Conservation (phyloP, 2,113 vertebrate species). For the Petrocephalus zakoni region DNA sequence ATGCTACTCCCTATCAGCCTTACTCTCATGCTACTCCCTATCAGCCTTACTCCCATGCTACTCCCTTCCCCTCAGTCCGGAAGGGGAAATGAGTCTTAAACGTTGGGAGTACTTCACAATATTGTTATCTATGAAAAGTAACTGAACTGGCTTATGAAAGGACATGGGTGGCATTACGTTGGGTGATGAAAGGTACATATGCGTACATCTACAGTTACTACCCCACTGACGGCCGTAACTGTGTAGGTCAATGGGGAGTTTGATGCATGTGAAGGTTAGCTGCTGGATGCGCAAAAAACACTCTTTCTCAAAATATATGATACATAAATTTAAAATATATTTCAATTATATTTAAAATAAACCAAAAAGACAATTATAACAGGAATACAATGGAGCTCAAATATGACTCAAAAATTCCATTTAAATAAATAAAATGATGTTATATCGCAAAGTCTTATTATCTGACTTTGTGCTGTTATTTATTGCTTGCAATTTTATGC, state of each 20-base stretch:
- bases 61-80: background rate
- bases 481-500: background rate
- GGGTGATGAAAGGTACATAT: background rate
- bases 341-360: background rate
- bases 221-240: background rate
- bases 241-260: background rate
- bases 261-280: background rate
- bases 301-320: background rate
- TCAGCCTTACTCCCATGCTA: background rate
- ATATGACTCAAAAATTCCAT: background rate
- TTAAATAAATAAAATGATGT: background rate
- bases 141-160: background rate
- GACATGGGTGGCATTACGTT: background rate
- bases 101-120: background rate
- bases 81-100: background rate
- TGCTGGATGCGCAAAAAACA: background rate
- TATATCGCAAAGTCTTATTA: too few species aligned
- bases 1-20: background rate
- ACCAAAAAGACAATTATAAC: background rate
- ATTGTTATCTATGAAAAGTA: background rate
- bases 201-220: background rate
- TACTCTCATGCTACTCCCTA: background rate
- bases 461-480: background rate
- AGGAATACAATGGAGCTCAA: too few species aligned
- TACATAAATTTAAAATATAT: background rate